A percentile compares a stretch with the other conserved stretches of the same genome.
Evolutionary conservation across 23 tunicate genomes (phyloP).

Genomic region (Oikopleura vanhoeffeni): DNA sequence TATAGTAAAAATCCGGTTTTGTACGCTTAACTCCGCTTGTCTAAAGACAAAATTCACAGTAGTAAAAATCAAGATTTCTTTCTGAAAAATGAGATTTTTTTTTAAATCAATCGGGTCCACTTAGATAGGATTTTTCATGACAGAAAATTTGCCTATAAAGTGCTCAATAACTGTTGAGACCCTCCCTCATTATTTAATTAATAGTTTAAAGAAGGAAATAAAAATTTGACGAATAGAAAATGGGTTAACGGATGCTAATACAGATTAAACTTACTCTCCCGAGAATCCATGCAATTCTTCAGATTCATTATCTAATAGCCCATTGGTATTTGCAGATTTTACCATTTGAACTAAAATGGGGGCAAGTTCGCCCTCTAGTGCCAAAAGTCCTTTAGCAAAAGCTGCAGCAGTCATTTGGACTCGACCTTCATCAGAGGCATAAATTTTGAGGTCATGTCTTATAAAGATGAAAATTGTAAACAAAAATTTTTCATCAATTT

Average conservation of each 20-base stretch:
- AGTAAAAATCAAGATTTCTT: no score
- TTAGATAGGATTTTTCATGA: no score
- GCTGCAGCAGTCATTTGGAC: constrained; percentile 99
- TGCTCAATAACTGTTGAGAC: no score
- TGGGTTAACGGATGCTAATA: neutral
- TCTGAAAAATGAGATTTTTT: neutral
- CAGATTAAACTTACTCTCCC: constrained; percentile 36
- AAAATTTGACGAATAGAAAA: neutral
- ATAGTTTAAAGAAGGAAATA: no score
- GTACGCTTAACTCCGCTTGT: no score
- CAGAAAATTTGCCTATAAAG: no score
- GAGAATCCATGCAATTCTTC: constrained; percentile 60
- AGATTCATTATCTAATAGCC: constrained; percentile 76
- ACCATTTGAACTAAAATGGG: constrained; percentile 99
- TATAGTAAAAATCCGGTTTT: no score
- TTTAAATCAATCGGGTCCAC: no score
- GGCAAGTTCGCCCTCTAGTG: constrained; percentile 93
- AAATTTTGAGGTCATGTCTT: constrained; percentile 88
- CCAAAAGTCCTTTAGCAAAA: constrained; percentile 96
- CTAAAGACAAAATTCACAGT: no score
- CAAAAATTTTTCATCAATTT: no score
- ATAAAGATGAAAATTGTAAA: no score
- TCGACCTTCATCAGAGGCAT: constrained; percentile 97
- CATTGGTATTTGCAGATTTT: constrained; percentile 95
- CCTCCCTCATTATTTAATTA: no score